Base-by-base conservation (phyloP, 1,140 invertebrate genomes). In the Amphibalanus amphitrite region DNA sequence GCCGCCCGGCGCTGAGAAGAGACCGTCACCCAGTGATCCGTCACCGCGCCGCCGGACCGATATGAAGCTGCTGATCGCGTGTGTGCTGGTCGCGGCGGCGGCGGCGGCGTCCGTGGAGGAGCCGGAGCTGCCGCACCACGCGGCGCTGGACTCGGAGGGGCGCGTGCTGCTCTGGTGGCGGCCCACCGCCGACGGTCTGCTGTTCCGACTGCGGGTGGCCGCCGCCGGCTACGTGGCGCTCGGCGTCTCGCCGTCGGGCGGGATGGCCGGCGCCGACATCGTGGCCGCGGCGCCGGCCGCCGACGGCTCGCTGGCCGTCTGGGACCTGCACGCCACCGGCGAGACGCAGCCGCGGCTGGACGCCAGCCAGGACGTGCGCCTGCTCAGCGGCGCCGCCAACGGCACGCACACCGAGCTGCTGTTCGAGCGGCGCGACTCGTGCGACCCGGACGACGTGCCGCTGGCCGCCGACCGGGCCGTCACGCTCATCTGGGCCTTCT, bases 241-340 rank as follows among this genome's bases (percentile, higher is more conserved):
- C 33, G 90, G 90, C 0, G 88, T 91, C 75, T 89, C 88, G 70
- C 82, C 84, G 6, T 85, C 84, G 75, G 86, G 84, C 71, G 83
- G 82, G 0, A 92, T 92, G 90, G 83, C 83, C 75, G 86, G 85
- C 20, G 88, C 89, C 0, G 91, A 94, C 81, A 86, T 95, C 74
- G 83, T 25, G 64, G 23, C 26, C 20, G 64, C 26, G 10, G 23
- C 26, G 64, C 64, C 26, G 10, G 26, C 4, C 23, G 26, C 23
- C 10, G 64, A 65, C 64, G 64, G 64, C 26, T 6, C 6, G 10
- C 10, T 65, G 10, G 26, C 4, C 4, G 10, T 65, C 23, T 26
- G 26, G 65, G 74, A 75, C 67, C 64, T 70, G 13, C 69, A 73
- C 38, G 72, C 71, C n/a, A 64, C 68, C 25, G 72, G 69, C 15